phyloP scores from a whole-genome alignment of 2,797 vertebrate genomes.

The Spea hammondii region DNA sequence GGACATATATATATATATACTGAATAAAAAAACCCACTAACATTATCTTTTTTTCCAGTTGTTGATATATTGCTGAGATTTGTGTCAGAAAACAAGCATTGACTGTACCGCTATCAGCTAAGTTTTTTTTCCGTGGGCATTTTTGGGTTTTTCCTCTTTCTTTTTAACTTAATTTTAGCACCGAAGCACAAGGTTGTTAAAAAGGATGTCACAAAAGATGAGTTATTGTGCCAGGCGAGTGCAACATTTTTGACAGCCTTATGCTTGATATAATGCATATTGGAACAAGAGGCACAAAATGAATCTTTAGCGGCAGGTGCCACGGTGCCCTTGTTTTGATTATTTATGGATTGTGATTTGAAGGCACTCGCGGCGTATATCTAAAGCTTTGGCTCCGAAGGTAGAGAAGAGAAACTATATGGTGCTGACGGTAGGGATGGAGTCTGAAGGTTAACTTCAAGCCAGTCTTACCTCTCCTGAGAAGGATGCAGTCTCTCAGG shows the following conservation, averaged over 20 bases:
- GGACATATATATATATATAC: too few relatives aligned
- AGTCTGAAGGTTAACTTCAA: conserved; percentile 13
- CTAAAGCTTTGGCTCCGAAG: neutral
- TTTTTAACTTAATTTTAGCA: conserved; percentile 18
- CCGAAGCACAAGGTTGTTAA: conserved; percentile 10
- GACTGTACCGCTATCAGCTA: too few relatives aligned
- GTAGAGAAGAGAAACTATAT: neutral
- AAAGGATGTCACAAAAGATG: conserved; percentile 17
- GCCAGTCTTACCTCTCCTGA: neutral
- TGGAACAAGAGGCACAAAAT: conserved; percentile 32
- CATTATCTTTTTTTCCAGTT: too few relatives aligned
- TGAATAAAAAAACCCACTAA: too few relatives aligned
- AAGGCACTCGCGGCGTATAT: conserved; percentile 20
- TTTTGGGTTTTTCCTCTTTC: too few relatives aligned
- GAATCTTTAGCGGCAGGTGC: conserved; percentile 27
- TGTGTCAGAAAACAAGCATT: too few relatives aligned
- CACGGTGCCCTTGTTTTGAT: conserved; percentile 33
- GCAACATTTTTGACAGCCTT: conserved; percentile 32
- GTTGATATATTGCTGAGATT: too few relatives aligned
- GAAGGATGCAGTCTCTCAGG: neutral
- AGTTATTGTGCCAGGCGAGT: conserved; percentile 33
- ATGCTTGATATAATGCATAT: conserved; percentile 47
- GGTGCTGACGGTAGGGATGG: conserved; percentile 3
- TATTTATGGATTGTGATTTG: conserved; percentile 37
- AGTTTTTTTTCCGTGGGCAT: too few relatives aligned